Conservation (phyloP, 2,888 invertebrate genomes). For the Scaeva pyrastri region DNA sequence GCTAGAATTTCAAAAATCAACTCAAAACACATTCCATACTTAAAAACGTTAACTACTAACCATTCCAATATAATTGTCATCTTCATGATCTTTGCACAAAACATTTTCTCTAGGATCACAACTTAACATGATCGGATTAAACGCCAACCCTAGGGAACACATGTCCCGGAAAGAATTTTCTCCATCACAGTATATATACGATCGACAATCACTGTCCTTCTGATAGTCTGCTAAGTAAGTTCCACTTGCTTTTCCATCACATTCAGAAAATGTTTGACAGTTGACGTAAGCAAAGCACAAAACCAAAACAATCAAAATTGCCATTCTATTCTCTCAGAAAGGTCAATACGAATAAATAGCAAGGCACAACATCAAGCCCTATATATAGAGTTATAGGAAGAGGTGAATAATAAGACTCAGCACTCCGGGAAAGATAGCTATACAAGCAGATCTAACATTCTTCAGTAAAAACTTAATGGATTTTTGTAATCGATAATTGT, state of each 20-base stretch:
- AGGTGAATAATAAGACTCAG: background rate
- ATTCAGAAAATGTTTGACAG: conserved; percentile 34
- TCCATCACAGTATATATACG: conserved; percentile 48
- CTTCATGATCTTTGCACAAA: conserved; percentile 15
- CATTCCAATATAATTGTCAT: background rate
- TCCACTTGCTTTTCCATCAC: conserved; percentile 5
- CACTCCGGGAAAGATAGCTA: background rate
- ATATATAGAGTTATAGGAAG: conserved; percentile 8
- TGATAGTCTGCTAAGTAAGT: background rate
- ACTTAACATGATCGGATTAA: conserved; percentile 12
- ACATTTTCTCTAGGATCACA: conserved; percentile 45
- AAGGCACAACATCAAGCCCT: background rate
- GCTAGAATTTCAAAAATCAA: background rate
- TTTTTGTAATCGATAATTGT: conserved; percentile 1
- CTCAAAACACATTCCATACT: too few species aligned
- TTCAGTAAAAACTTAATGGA: conserved; percentile 6
- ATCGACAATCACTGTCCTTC: background rate
- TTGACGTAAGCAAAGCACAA: conserved; percentile 21
- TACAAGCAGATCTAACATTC: background rate
- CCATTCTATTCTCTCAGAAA: conserved; percentile 4
- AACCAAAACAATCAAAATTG: background rate
- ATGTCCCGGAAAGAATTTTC: conserved; percentile 33
- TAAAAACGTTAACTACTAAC: background rate
- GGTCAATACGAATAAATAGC: background rate
- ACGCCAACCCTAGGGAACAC: conserved; percentile 25